Evolutionary conservation across 2,797 vertebrate species (phyloP).

Genomic region (Spinus olivaceus): DNA sequence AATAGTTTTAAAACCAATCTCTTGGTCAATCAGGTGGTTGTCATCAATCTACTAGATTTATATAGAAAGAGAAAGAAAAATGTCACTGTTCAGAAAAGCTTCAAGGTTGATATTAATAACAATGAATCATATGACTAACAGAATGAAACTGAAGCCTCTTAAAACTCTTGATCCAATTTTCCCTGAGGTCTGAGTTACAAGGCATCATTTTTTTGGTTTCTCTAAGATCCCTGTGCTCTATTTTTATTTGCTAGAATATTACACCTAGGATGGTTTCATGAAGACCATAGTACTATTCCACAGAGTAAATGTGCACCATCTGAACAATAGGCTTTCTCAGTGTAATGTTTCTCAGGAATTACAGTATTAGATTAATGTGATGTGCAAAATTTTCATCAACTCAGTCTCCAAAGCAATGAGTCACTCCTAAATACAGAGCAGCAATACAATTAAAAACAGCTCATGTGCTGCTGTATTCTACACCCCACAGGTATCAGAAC

Average conservation of each 20-base stretch:
- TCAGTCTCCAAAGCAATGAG: constrained; percentile 35
- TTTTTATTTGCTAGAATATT: constrained; percentile 7
- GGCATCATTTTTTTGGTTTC: neutral
- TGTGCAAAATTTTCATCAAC: constrained; percentile 39
- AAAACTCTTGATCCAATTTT: neutral
- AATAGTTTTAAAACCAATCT: neutral
- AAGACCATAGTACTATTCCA: neutral
- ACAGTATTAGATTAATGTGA: constrained; percentile 30
- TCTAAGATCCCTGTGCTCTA: neutral
- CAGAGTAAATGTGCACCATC: neutral
- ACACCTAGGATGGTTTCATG: neutral
- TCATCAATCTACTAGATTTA: neutral
- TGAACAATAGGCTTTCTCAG: neutral
- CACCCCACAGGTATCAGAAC: neutral
- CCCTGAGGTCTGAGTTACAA: neutral
- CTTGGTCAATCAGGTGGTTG: neutral
- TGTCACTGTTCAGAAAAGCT: neutral
- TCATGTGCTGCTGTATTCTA: neutral
- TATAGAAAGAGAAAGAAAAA: neutral
- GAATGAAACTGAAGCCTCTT: neutral
- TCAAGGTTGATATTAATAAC: neutral
- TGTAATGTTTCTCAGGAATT: neutral
- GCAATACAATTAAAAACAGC: constrained; percentile 17
- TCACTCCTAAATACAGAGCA: constrained; percentile 6
- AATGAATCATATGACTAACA: neutral